Conservation (phyloP, 2,888 invertebrate genomes). For the Tribolium freemani region DNA sequence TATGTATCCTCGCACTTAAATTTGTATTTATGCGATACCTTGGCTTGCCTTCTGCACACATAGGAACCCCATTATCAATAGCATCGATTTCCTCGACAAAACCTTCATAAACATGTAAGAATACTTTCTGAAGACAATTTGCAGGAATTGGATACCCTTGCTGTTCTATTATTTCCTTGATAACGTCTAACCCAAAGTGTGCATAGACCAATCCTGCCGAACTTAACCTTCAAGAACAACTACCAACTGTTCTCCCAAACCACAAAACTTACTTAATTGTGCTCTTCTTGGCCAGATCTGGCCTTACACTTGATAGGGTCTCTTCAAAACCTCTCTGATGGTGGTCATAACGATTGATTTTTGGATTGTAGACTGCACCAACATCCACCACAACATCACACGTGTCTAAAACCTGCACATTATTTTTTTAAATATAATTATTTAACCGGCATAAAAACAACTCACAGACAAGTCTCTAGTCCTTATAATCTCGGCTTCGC, state of each 20-base stretch:
- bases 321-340: slow-evolving; percentile 87
- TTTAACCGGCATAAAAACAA: background rate
- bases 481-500: slow-evolving; percentile 84
- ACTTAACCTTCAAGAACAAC: slow-evolving; percentile 79
- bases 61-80: slow-evolving; percentile 95
- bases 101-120: slow-evolving; percentile 83
- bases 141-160: slow-evolving; percentile 67
- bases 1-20: slow-evolving; percentile 81
- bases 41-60: slow-evolving; percentile 79
- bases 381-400: slow-evolving; percentile 98
- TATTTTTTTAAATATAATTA: background rate
- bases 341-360: slow-evolving; percentile 88
- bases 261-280: slow-evolving; percentile 70
- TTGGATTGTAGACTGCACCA: slow-evolving; percentile 87
- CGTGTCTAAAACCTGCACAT: slow-evolving; percentile 73
- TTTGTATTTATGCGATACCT: slow-evolving; percentile 85
- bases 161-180: slow-evolving; percentile 72
- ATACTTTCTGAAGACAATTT: slow-evolving; percentile 73
- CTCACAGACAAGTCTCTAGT: slow-evolving; percentile 72
- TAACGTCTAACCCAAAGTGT: slow-evolving; percentile 88
- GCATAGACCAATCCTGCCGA: slow-evolving; percentile 95
- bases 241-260: slow-evolving; percentile 2
- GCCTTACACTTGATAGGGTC: slow-evolving; percentile 76
- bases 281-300: slow-evolving; percentile 74
- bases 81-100: slow-evolving; percentile 96